These are phyloP conservation scores for Cyphomyrmex costatus DNA, from an alignment of 1,140 invertebrate species.

Conservation along the genomic window DNA sequence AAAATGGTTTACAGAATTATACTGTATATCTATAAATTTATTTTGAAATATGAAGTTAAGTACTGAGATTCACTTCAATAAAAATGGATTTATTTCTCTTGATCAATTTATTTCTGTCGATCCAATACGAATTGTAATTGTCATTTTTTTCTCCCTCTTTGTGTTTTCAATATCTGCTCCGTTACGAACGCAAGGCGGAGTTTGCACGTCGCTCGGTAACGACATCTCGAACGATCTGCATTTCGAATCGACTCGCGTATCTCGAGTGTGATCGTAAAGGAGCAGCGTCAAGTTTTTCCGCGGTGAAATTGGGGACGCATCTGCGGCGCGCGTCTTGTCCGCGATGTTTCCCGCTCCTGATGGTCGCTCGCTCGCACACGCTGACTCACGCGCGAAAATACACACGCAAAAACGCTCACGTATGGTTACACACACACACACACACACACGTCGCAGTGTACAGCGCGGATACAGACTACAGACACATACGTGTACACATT, in stretches of 20 bases:
- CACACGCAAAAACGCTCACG: neutral
- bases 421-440: neutral
- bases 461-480: neutral
- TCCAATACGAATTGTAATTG: too few relatives aligned
- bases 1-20: too few relatives aligned
- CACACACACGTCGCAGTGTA: neutral
- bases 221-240: constrained; percentile 16
- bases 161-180: constrained; percentile 14
- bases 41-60: too few relatives aligned
- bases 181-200: neutral
- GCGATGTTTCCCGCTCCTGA: constrained; percentile 39
- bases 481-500: neutral
- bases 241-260: constrained; percentile 40
- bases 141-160: neutral
- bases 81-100: too few relatives aligned
- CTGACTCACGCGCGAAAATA: neutral
- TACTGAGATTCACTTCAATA: too few relatives aligned
- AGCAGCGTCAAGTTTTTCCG: constrained; percentile 32
- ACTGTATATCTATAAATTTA: too few relatives aligned
- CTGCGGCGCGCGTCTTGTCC: constrained; percentile 44
- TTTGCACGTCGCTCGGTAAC: neutral
- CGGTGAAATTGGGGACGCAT: constrained; percentile 41
- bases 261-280: constrained; percentile 7
- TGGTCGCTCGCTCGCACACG: neutral
- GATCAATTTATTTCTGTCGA: too few relatives aligned